Evolutionary conservation across 2,888 invertebrate species (phyloP).

Genomic region (Ceraclea dissimilis): DNA sequence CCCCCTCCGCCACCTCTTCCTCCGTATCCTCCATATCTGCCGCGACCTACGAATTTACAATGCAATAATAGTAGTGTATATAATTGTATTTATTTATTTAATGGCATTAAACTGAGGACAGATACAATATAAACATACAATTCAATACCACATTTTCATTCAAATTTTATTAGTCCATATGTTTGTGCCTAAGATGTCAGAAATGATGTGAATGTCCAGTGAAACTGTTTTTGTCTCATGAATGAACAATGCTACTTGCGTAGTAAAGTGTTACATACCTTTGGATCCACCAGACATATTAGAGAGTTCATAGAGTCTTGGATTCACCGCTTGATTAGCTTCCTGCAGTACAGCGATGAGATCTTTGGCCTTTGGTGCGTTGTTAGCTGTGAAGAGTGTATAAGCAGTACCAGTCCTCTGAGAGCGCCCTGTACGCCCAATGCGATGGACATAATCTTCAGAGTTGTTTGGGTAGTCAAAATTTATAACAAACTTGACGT

Average conservation of each 20-base stretch:
- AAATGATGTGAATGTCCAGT: too few species aligned
- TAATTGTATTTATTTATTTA: not conserved
- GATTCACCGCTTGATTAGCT: constrained; percentile 91
- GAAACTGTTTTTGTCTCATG: too few species aligned
- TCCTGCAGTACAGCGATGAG: constrained; percentile 86
- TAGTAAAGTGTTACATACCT: constrained; percentile 26
- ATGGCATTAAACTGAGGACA: too few species aligned
- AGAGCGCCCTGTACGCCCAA: constrained; percentile 91
- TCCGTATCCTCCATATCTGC: constrained; percentile 30
- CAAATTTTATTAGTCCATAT: too few species aligned
- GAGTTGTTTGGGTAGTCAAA: constrained; percentile 96
- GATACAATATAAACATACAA: not conserved
- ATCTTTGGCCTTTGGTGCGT: constrained; percentile 86
- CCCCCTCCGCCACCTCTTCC: constrained; percentile 24
- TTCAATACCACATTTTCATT: too few species aligned
- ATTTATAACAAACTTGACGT: constrained; percentile 98
- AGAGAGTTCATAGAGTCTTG: constrained; percentile 73
- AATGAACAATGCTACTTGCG: too few species aligned
- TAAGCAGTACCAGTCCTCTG: constrained; percentile 92
- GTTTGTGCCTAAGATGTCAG: too few species aligned
- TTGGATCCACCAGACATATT: constrained; percentile 31
- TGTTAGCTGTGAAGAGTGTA: constrained; percentile 88
- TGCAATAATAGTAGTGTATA: not conserved
- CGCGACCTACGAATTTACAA: constrained; percentile 9
- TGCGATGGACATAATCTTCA: constrained; percentile 96